Evolutionary conservation across 2,113 vertebrate genomes (phyloP), one percentile per base, ranked within the genome.

Genomic region (Otis tarda): DNA sequence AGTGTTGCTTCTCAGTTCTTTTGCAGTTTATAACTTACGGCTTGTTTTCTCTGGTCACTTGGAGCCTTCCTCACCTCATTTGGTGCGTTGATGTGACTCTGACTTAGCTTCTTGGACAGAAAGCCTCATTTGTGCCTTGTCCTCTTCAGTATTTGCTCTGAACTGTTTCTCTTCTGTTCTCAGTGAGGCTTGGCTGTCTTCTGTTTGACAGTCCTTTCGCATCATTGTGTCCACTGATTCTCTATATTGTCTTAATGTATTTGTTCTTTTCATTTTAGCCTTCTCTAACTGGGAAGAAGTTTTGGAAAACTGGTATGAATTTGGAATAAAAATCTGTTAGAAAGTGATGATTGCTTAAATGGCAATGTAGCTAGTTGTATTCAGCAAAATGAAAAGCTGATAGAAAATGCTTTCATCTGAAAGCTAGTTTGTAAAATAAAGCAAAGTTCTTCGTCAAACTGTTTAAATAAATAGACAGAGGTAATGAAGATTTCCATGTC

Each of bases 401-500:
- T 59, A 17, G 5, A 10, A 70, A 80, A 11, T 81, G 50, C 33
- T 68, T 79, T 68, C 12, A 71, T 37, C 13, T 45, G 41, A 86
- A 52, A 75, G 12, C 8, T 8, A n/a, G 12, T 41, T 71, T 45
- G 12, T 82, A 55, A 86, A 74, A 49, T 30, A 27, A 60, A 67
- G 31, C 6, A 15, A 86, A 55, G 20, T 57, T 83, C 4, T 22
- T 53, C 11, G 22, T 50, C 30, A 77, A 39, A 41, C 8, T 56
- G 3, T 17, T 59, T 88, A 60, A 30, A 37, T 47, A 41, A 18
- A 22, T 45, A 53, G 31, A 6, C 8, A 31, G 17, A n/a, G 7
- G 2, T 76, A 16, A 11, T n/a, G 22, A 65, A 37, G 14, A 3
- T 74, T 87, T 73, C 12, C 0, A 0, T 14, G 18, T 16, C 16